A percentile compares a stretch with the other conserved stretches of the same genome.
Evolutionary conservation across 2,888 invertebrate genomes (phyloP).

Genomic region (Hipparchia sbordonii): DNA sequence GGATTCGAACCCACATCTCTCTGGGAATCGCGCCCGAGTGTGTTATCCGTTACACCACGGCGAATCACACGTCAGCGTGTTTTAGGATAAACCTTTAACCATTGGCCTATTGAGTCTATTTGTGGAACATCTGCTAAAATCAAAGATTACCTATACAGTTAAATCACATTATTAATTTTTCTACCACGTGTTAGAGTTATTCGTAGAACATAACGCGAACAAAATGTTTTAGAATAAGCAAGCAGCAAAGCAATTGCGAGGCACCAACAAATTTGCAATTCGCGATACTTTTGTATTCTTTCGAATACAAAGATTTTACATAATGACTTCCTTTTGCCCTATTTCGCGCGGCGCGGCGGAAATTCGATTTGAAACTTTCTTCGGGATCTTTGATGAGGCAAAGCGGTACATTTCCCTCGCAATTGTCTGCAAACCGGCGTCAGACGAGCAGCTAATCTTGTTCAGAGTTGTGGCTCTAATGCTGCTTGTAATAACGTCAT

Average conservation of each 20-base stretch:
- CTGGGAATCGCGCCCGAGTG: no score
- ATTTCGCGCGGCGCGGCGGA: constrained; percentile 49
- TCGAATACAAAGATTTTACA: constrained; percentile 39
- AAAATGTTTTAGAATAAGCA: constrained; percentile 15
- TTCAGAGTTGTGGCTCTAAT: constrained; percentile 34
- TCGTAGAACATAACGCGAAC: background rate
- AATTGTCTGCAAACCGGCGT: constrained; percentile 46
- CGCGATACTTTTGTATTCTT: constrained; percentile 35
- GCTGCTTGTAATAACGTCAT: constrained; percentile 19
- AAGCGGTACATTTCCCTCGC: constrained; percentile 54
- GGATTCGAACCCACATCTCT: no score
- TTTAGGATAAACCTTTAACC: background rate
- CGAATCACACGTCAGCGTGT: no score
- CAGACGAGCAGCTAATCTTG: constrained; percentile 38
- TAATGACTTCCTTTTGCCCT: constrained; percentile 48
- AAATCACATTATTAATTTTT: background rate
- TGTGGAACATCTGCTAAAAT: background rate
- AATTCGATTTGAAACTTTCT: constrained; percentile 60
- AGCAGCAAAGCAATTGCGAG: constrained; percentile 11
- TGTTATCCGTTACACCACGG: no score
- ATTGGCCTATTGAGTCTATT: background rate
- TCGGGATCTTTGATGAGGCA: constrained; percentile 59
- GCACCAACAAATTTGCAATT: constrained; percentile 31
- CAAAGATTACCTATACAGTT: background rate
- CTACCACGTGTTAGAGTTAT: background rate